Percentiles rank a stretch among this genome's conserved stretches.
Evolutionary conservation across 1,140 invertebrate genomes (phyloP).

Genomic region (Oryctes rhinoceros): DNA sequence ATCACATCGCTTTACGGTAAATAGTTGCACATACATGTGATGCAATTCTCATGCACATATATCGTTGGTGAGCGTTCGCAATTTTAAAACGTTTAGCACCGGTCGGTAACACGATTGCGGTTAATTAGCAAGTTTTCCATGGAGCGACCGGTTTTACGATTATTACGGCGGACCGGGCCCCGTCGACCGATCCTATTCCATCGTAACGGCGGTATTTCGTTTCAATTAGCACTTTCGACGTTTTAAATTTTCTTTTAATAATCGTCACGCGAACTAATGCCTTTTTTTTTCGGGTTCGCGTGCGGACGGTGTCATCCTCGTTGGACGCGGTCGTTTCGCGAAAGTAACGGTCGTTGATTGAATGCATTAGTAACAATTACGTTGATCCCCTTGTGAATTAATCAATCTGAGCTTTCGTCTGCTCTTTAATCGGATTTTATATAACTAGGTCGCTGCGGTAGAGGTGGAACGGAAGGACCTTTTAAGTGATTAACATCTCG

Average conservation of each 20-base stretch:
- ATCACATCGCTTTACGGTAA: neutral
- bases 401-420: no score
- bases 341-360: no score
- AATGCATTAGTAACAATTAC: no score
- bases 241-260: conserved; percentile 17
- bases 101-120: conserved; percentile 12
- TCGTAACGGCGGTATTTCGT: neutral
- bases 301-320: neutral
- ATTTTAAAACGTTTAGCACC: conserved; percentile 2
- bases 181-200: neutral
- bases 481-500: no score
- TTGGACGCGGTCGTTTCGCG: neutral
- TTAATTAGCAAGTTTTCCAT: conserved; percentile 11
- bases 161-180: neutral
- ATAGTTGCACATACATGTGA: neutral
- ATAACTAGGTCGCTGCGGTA: no score
- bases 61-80: neutral
- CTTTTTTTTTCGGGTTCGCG: neutral
- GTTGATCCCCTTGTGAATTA: no score
- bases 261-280: neutral
- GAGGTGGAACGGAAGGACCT: no score
- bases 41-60: no score
- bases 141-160: conserved; percentile 2
- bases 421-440: no score
- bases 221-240: conserved; percentile 10